These are phyloP conservation scores for Belonocnema kinseyi DNA, from an alignment of 1,140 invertebrate genomes.

Conservation along the genomic window DNA sequence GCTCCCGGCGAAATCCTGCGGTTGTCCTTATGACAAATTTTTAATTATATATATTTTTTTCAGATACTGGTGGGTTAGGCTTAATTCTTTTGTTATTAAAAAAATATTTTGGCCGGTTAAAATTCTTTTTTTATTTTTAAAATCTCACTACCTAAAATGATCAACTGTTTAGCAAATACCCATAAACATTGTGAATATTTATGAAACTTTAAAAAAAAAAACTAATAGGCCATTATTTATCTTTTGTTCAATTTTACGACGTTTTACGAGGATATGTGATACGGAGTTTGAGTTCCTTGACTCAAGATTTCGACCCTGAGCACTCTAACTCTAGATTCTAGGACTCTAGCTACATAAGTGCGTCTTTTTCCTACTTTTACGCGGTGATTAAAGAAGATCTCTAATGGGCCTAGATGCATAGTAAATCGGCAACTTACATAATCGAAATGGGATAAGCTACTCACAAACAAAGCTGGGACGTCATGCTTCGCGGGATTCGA, in stretches of 20 bases:
- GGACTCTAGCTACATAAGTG: not conserved
- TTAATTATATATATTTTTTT: too few species aligned
- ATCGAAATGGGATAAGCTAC: slow-evolving; percentile 57
- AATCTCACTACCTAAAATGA: too few species aligned
- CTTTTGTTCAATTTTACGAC: slow-evolving; percentile 8
- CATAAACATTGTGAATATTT: too few species aligned
- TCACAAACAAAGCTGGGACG: slow-evolving; percentile 60
- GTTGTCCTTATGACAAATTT: too few species aligned
- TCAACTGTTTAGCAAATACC: too few species aligned
- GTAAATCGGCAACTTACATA: slow-evolving; percentile 53
- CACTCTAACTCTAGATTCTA: not conserved
- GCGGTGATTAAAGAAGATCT: slow-evolving; percentile 36
- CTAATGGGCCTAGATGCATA: slow-evolving; percentile 52
- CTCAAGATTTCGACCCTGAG: slow-evolving; percentile 44
- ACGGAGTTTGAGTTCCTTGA: slow-evolving; percentile 41
- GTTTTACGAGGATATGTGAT: not conserved
- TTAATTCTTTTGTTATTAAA: too few species aligned
- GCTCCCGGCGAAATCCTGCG: too few species aligned
- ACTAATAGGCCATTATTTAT: slow-evolving; percentile 31
- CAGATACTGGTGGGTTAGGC: too few species aligned
- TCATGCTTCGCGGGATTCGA: slow-evolving; percentile 52
- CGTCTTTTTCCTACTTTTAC: slow-evolving; percentile 31
- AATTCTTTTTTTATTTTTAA: too few species aligned
- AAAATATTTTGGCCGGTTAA: too few species aligned
- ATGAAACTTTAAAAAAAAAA: too few species aligned